phyloP scores from a whole-genome alignment of 2,888 invertebrate genomes.

The Therioaphis trifolii region DNA sequence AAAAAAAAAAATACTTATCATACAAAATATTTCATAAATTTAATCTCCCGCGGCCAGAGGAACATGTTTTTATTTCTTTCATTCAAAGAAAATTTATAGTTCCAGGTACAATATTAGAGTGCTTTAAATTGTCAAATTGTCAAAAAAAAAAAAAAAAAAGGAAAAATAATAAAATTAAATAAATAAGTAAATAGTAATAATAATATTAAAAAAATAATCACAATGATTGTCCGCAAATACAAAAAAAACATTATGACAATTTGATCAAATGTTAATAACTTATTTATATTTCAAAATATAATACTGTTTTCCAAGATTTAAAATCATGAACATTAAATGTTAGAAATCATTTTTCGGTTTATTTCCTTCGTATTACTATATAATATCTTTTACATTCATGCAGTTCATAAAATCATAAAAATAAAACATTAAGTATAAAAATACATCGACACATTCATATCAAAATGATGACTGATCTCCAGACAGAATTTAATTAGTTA shows the following conservation, averaged over 20 bases:
- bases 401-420: background rate
- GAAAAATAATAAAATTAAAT: too few relatives aligned
- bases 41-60: background rate
- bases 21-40: constrained; percentile 40
- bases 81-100: background rate
- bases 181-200: too few relatives aligned
- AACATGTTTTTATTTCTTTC: constrained; percentile 10
- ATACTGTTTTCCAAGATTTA: constrained; percentile 21
- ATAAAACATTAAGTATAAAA: constrained; percentile 36
- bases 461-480: background rate
- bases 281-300: constrained; percentile 39
- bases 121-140: constrained; percentile 5
- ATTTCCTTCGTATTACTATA: background rate
- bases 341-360: background rate
- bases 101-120: constrained; percentile 35
- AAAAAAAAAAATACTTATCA: background rate
- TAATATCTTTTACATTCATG: background rate
- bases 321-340: constrained; percentile 12
- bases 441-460: constrained; percentile 17
- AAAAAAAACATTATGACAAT: constrained; percentile 24
- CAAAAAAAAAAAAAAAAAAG: background rate
- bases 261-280: constrained; percentile 18
- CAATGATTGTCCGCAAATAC: constrained; percentile 54
- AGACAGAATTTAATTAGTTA: constrained; percentile 9
- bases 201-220: constrained; percentile 30